These are phyloP conservation scores for Ramazzottius varieornatus DNA, from an alignment of 2,888 invertebrate species.

Conservation along the genomic window DNA sequence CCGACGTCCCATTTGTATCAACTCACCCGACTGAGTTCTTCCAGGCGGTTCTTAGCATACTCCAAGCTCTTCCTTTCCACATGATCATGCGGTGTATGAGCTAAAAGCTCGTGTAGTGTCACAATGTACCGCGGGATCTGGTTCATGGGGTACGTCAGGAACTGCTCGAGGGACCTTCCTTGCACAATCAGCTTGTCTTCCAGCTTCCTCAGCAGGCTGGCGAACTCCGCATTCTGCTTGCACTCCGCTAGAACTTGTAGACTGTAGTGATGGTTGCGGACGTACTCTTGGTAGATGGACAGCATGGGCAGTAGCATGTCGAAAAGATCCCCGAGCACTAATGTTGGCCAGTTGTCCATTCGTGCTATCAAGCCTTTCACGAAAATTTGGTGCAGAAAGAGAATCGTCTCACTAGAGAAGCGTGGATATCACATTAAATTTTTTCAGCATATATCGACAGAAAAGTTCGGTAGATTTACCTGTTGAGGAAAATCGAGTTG, in stretches of 20 bases:
- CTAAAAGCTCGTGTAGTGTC: constrained; percentile 59
- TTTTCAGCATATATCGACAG: too few species aligned
- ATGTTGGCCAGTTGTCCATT: constrained; percentile 74
- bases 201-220: constrained; percentile 44
- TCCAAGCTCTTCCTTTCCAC: constrained; percentile 66
- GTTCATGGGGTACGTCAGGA: constrained; percentile 76
- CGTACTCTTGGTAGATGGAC: constrained; percentile 79
- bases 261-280: constrained; percentile 73
- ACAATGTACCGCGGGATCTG: constrained; percentile 80
- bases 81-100: constrained; percentile 76
- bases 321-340: constrained; percentile 70
- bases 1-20: too few species aligned
- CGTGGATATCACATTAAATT: too few species aligned
- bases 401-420: constrained; percentile 50
- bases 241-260: constrained; percentile 61
- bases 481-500: constrained; percentile 72
- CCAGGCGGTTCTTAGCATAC: constrained; percentile 52
- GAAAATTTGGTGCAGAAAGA: constrained; percentile 77
- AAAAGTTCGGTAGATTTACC: constrained; percentile 18
- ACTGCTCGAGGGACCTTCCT: constrained; percentile 56
- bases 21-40: constrained; percentile 37
- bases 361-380: constrained; percentile 66
- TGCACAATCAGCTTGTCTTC: constrained; percentile 64
- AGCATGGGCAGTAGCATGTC: constrained; percentile 81
- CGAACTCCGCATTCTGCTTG: constrained; percentile 53